Base-by-base conservation (phyloP, 2,888 invertebrate genomes). In the Dendrolimus houi region DNA sequence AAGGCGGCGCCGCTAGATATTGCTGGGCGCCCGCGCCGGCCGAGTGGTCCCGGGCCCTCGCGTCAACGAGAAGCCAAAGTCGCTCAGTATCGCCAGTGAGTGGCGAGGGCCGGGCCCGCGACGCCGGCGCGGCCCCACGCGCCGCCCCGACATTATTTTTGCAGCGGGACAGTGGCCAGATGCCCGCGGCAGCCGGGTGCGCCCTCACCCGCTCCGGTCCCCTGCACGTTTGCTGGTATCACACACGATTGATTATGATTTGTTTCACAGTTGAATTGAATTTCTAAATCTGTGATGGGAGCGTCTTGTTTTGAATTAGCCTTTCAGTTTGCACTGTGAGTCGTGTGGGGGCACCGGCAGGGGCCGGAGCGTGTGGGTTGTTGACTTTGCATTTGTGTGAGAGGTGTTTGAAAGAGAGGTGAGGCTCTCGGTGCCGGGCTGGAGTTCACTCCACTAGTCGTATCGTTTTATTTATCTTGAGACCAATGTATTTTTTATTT, bases 401-500 rank as follows among this genome's bases (percentile, higher is more conserved):
- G 79, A 77, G 69, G 71, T 77, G 82, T 79, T 78, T 63, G 64
- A 68, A 60, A 59, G 67, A 63, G 60, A 64, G 70, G 66, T 63
- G 75, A 73, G 76, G 75, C 75, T 71, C 74, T 66, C 57, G 60
- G 69, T 64, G 74, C 65, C 74, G 78, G 77, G 75, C 69, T 59
- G 63, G 73, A 77, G 74, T 65, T 62, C 59, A 71, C 71, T 75
- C 78, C 79, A 67, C 83, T 81, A 81, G 79, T 81, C 84, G 83
- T 81, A 78, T 81, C 79, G 83, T 83, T 84, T 84, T 84, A 86
- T 87, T 87, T 86, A 83, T 80, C 79, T 78, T 64, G 87, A 85
- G 87, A 87, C 87, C 86, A 85, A 88, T 84, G 83, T 85, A 83
- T 85, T 85, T 75, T 29, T 85, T 78, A 79, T 85, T 85, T 84